A percentile compares a stretch with the other conserved stretches of the same genome.
Conservation (phyloP, 2,888 invertebrate genomes). For the Scrobipalpa atriplicella region DNA sequence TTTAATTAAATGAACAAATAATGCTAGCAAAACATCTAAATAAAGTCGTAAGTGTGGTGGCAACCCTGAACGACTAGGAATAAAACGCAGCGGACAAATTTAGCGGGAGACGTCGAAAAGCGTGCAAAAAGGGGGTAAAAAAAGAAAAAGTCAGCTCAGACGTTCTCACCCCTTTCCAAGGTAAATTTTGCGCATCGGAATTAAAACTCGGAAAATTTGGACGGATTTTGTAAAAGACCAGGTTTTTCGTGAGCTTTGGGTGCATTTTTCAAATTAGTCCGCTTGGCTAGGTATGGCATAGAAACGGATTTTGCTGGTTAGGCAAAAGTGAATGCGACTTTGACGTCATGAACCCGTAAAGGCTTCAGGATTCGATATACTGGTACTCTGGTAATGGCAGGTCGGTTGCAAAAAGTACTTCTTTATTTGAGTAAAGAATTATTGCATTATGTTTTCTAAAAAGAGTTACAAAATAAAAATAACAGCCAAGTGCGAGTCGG, state of each 20-base stretch:
- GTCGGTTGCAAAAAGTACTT: too few relatives aligned
- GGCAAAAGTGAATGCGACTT: slow-evolving; percentile 7
- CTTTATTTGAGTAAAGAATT: too few relatives aligned
- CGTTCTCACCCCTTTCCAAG: slow-evolving; percentile 57
- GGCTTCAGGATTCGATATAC: background rate
- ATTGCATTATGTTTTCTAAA: too few relatives aligned
- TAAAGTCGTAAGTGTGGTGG: background rate
- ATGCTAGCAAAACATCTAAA: background rate
- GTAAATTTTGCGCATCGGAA: slow-evolving; percentile 47
- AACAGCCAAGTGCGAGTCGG: too few relatives aligned
- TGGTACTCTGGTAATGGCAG: too few relatives aligned
- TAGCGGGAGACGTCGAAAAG: slow-evolving; percentile 62
- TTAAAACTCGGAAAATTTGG: slow-evolving; percentile 44
- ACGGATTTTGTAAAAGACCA: slow-evolving; percentile 22
- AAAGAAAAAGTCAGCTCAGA: slow-evolving; percentile 44
- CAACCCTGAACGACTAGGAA: slow-evolving; percentile 30
- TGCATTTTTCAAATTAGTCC: slow-evolving; percentile 21
- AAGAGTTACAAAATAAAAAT: too few relatives aligned
- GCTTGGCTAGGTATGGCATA: background rate
- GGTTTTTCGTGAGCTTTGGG: slow-evolving; percentile 20
- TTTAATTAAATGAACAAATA: too few relatives aligned
- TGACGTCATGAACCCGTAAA: background rate
- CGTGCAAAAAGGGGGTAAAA: slow-evolving; percentile 40
- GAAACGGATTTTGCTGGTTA: slow-evolving; percentile 7
- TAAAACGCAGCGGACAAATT: slow-evolving; percentile 60